Evolutionary conservation across 2,113 vertebrate species (phyloP).

Genomic region (Chionomys nivalis): DNA sequence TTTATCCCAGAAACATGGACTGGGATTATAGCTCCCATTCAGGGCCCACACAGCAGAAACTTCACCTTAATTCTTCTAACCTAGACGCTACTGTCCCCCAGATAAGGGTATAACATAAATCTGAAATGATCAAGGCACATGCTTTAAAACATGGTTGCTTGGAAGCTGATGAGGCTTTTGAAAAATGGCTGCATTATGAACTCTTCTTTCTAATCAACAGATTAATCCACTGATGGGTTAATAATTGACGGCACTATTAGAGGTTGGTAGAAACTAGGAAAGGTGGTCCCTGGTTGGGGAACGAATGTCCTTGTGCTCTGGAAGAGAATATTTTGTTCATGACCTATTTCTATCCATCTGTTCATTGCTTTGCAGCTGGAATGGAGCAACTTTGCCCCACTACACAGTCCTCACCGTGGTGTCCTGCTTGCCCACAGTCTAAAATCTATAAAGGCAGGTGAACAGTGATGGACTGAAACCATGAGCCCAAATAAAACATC

Average conservation of each 20-base stretch:
- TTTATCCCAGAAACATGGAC: not conserved
- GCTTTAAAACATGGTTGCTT: not conserved
- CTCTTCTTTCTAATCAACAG: not conserved
- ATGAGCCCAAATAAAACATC: not conserved
- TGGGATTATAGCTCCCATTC: not conserved
- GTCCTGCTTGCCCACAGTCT: not conserved
- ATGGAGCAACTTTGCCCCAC: not conserved
- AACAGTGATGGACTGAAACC: not conserved
- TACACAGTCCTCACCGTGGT: not conserved
- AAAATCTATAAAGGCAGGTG: not conserved
- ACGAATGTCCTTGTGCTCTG: too few relatives aligned
- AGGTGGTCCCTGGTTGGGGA: not conserved
- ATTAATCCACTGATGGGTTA: not conserved
- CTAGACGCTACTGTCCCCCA: not conserved
- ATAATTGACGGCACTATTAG: not conserved
- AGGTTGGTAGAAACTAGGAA: not conserved
- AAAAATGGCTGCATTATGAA: not conserved
- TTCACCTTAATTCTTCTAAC: not conserved
- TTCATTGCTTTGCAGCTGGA: not conserved
- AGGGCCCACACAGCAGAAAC: not conserved
- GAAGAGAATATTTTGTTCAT: not conserved
- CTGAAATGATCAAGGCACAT: too few relatives aligned
- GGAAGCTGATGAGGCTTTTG: not conserved
- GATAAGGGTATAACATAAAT: too few relatives aligned
- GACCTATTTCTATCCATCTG: not conserved